A percentile compares a stretch with the other conserved stretches of the same genome.
phyloP scores from a whole-genome alignment of 2,797 vertebrate genomes.

The Ficedula albicollis region DNA sequence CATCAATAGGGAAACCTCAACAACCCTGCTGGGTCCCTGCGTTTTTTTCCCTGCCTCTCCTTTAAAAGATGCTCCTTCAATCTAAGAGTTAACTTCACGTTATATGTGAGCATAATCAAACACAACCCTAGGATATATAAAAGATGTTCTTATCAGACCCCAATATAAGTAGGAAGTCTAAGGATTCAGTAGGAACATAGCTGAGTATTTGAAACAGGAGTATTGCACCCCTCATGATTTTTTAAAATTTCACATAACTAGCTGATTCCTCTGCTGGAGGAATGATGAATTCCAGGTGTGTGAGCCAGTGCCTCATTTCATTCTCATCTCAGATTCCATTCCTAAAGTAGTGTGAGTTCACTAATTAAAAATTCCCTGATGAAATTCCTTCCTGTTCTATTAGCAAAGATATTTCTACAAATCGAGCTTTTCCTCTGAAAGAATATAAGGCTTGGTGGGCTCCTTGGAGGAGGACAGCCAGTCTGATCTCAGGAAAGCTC shows the following conservation, averaged over 20 bases:
- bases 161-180: not conserved
- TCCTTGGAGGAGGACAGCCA: not conserved
- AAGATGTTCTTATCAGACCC: not conserved
- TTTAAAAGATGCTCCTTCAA: not conserved
- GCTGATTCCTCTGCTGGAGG: not conserved
- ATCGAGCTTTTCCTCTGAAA: not conserved
- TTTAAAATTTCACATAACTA: not conserved
- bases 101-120: not conserved
- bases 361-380: not conserved
- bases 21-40: not conserved
- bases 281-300: not conserved
- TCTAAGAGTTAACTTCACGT: not conserved
- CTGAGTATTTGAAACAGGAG: not conserved
- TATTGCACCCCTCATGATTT: not conserved
- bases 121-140: not conserved
- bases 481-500: not conserved
- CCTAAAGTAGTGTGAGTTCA: not conserved
- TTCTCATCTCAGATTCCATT: not conserved
- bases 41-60: no score
- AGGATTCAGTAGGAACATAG: not conserved
- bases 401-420: not conserved
- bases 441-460: not conserved
- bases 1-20: not conserved
- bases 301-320: not conserved
- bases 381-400: not conserved